A percentile compares a stretch with the other conserved stretches of the same genome.
phyloP scores from a whole-genome alignment of 2,797 vertebrate genomes.

The Pelobates cultripes region DNA sequence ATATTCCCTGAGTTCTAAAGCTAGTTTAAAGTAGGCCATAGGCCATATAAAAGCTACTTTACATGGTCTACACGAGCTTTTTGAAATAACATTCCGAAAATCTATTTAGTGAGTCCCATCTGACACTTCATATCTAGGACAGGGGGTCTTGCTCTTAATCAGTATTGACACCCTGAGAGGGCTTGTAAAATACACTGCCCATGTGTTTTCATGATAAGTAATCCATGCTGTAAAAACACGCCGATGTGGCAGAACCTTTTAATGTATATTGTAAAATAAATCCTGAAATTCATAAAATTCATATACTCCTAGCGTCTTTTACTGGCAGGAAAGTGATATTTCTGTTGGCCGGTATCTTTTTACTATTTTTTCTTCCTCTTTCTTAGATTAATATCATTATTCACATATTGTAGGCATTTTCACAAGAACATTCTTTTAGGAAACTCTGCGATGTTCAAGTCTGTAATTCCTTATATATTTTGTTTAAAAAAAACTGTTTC shows the following conservation, averaged over 20 bases:
- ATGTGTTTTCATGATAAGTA: neutral
- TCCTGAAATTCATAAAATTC: constrained; percentile 21
- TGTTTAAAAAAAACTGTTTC: neutral
- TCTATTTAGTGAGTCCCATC: neutral
- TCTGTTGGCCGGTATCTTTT: constrained; percentile 37
- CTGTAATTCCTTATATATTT: constrained; percentile 11
- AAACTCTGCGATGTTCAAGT: constrained; percentile 22
- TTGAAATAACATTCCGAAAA: too few relatives aligned
- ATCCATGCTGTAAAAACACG: constrained; percentile 22
- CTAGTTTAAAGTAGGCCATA: too few relatives aligned
- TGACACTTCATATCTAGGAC: neutral
- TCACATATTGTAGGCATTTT: constrained; percentile 36
- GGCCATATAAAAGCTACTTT: too few relatives aligned
- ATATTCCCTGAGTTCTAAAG: too few relatives aligned
- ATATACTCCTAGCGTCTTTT: constrained; percentile 12
- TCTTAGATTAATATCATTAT: constrained; percentile 44
- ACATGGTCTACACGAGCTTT: too few relatives aligned
- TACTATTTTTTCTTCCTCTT: neutral
- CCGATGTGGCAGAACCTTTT: constrained; percentile 15
- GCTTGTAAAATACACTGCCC: neutral
- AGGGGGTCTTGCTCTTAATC: neutral
- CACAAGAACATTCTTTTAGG: constrained; percentile 24
- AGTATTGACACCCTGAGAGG: neutral
- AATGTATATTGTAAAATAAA: constrained; percentile 35
- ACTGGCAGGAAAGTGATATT: constrained; percentile 30